phyloP scores from a whole-genome alignment of 2,888 invertebrate species.

The Acrocera orbiculus region DNA sequence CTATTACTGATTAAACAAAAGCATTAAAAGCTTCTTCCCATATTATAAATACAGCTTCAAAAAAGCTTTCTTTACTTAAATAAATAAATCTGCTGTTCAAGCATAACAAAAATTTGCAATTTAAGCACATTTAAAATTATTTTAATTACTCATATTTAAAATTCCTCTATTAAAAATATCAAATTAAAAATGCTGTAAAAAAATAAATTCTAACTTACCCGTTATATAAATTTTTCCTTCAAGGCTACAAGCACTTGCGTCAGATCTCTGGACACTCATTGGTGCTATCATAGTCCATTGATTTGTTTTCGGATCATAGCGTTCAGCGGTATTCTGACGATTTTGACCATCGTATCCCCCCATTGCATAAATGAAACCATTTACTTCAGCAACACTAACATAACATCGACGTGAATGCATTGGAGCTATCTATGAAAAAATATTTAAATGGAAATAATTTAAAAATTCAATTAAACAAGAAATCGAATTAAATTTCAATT shows the following conservation, averaged over 20 bases:
- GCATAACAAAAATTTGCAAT: no score
- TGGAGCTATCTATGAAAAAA: constrained; percentile 47
- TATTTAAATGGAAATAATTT: constrained; percentile 1
- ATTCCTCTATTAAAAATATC: background rate
- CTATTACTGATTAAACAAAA: no score
- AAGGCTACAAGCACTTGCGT: constrained; percentile 76
- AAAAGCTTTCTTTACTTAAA: no score
- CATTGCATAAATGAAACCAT: constrained; percentile 68
- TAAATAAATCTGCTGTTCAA: no score
- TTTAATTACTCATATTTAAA: background rate
- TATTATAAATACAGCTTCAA: no score
- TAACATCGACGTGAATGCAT: constrained; percentile 82
- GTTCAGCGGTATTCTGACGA: constrained; percentile 71
- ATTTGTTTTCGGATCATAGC: constrained; percentile 65
- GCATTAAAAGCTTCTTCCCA: no score
- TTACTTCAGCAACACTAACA: constrained; percentile 64
- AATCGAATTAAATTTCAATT: background rate
- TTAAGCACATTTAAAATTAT: background rate
- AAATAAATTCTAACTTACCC: constrained; percentile 17
- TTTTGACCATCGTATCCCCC: constrained; percentile 77
- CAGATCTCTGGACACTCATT: constrained; percentile 78
- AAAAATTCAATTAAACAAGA: background rate
- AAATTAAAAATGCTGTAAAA: background rate
- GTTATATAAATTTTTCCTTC: constrained; percentile 41
- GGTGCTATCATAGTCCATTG: constrained; percentile 77